Conservation (phyloP, 2,113 vertebrate species). For the Cyanoramphus novaezelandiae region DNA sequence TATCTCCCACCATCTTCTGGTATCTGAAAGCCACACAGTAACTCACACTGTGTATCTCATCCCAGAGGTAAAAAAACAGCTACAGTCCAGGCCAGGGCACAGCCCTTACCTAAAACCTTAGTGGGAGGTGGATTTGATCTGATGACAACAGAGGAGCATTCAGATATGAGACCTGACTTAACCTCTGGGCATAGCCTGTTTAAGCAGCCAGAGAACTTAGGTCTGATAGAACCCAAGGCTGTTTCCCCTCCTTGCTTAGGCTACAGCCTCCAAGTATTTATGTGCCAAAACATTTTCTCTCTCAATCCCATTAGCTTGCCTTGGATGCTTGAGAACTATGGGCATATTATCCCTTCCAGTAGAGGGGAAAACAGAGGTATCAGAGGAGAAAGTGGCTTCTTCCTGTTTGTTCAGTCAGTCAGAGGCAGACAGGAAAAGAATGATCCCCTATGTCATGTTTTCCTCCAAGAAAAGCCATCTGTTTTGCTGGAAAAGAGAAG, state of each 20-base stretch:
- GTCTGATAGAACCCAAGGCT: background rate
- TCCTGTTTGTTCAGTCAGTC: background rate
- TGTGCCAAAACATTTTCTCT: background rate
- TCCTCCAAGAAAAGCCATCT: background rate
- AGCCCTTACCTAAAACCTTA: background rate
- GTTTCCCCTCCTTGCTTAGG: background rate
- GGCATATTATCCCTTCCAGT: rapidly evolving
- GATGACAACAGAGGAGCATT: background rate
- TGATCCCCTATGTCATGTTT: background rate
- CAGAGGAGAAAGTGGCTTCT: background rate
- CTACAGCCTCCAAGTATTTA: background rate
- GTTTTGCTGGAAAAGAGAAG: background rate
- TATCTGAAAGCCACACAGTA: background rate
- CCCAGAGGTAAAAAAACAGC: background rate
- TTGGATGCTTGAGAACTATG: background rate
- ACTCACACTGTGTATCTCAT: background rate
- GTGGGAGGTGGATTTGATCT: background rate
- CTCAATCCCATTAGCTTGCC: too few species aligned
- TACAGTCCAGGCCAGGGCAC: background rate
- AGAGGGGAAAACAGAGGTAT: background rate
- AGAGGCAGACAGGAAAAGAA: background rate
- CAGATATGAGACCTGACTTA: too few species aligned
- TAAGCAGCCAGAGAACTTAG: background rate
- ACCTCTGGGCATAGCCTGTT: background rate
- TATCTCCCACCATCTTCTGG: constrained; percentile 32